These are phyloP conservation scores for Anastrepha ludens DNA, from an alignment of 1,140 invertebrate genomes.

Conservation along the genomic window DNA sequence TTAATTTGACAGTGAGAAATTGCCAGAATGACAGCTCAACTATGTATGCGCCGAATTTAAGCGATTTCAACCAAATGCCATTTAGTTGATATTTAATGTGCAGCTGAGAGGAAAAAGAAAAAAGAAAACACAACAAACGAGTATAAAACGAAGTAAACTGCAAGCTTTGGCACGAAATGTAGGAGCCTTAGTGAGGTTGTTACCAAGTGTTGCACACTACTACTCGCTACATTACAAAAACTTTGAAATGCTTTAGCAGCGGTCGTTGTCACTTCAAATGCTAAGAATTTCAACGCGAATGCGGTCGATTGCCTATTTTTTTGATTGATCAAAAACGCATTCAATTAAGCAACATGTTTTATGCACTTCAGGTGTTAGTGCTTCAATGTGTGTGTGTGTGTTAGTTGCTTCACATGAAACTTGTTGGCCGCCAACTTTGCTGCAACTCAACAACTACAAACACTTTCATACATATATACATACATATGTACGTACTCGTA, in stretches of 20 bases:
- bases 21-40: conserved; percentile 38
- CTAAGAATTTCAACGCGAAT: neutral
- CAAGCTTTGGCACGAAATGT: neutral
- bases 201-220: neutral
- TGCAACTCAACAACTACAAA: neutral
- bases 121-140: neutral
- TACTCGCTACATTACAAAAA: neutral
- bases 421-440: conserved; percentile 1
- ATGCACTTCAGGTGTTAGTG: neutral
- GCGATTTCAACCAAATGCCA: neutral
- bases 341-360: conserved; percentile 31
- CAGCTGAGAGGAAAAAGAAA: conserved; percentile 6
- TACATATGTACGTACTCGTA: neutral
- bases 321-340: neutral
- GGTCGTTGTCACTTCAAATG: conserved; percentile 34
- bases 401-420: neutral
- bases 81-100: conserved; percentile 15
- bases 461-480: neutral
- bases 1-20: conserved; percentile 52
- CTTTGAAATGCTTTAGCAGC: neutral
- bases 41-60: conserved; percentile 31
- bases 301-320: conserved; percentile 33
- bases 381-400: neutral
- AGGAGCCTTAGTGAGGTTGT: neutral
- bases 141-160: neutral